A percentile compares a stretch with the other conserved stretches of the same genome.
These are phyloP conservation scores for Diachasma alloeum DNA, from an alignment of 1,140 invertebrate genomes.

Conservation along the genomic window DNA sequence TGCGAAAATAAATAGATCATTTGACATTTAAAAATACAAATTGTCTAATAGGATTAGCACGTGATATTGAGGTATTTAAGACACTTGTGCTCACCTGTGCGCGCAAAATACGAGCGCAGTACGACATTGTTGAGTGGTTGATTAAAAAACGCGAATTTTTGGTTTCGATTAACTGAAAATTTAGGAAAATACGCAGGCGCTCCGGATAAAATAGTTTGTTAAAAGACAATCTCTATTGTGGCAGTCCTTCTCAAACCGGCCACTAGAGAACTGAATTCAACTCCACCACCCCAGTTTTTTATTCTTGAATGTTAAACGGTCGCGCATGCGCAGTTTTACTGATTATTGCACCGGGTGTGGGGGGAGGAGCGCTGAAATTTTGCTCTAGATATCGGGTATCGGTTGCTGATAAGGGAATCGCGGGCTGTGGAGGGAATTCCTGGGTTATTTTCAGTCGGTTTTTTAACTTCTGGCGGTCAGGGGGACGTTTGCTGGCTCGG, in stretches of 20 bases:
- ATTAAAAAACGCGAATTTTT: conserved; percentile 22
- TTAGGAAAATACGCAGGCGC: conserved; percentile 33
- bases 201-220: neutral
- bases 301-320: conserved; percentile 39
- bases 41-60: neutral
- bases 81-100: conserved; percentile 69
- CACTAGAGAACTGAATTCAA: conserved; percentile 59
- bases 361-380: too few relatives aligned
- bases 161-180: conserved; percentile 30
- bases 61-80: neutral
- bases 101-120: conserved; percentile 78
- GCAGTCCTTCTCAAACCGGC: conserved; percentile 66
- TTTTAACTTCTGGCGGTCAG: too few relatives aligned
- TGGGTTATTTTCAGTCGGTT: too few relatives aligned
- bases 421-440: too few relatives aligned
- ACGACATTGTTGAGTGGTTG: conserved; percentile 69
- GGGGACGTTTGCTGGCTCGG: too few relatives aligned
- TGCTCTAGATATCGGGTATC: too few relatives aligned
- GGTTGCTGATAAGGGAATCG: too few relatives aligned
- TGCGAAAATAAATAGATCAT: neutral
- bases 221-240: conserved; percentile 42
- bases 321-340: conserved; percentile 46
- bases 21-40: neutral
- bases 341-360: neutral
- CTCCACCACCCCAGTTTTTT: conserved; percentile 31